These are phyloP conservation scores for Notarius lentiginosus DNA, from an alignment of 2,113 vertebrate species.

Conservation along the genomic window DNA sequence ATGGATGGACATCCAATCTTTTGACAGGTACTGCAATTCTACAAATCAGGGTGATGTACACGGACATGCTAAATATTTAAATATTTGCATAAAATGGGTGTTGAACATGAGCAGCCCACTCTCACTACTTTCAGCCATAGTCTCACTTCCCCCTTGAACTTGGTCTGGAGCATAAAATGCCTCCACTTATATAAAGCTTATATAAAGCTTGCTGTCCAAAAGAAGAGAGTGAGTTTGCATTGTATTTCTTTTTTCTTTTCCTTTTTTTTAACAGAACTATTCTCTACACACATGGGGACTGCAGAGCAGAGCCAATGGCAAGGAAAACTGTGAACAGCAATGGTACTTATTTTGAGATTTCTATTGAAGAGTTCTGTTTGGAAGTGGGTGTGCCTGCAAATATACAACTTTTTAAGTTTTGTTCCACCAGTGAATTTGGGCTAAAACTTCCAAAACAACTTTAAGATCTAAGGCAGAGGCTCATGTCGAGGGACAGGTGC, in stretches of 20 bases:
- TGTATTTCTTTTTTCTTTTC: neutral
- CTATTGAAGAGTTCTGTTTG: neutral
- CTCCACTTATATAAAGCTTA: constrained; percentile 1
- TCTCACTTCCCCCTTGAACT: neutral
- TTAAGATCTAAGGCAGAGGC: constrained; percentile 17
- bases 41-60: constrained; percentile 13
- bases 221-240: neutral
- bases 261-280: neutral
- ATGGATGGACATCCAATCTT: no score
- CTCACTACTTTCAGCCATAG: neutral
- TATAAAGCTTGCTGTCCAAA: constrained; percentile 1
- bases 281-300: neutral
- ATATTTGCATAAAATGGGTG: neutral
- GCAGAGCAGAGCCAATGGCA: constrained; percentile 14
- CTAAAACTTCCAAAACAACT: constrained; percentile 19
- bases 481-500: constrained; percentile 27
- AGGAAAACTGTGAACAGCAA: neutral
- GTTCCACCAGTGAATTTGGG: neutral
- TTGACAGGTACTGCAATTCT: neutral
- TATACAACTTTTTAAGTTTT: neutral
- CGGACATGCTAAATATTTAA: neutral
- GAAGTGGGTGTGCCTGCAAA: constrained; percentile 12
- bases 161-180: neutral
- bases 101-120: constrained; percentile 14
- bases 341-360: neutral